Evolutionary conservation across 2,888 invertebrate genomes (phyloP).

Genomic region (Thumatha senex): DNA sequence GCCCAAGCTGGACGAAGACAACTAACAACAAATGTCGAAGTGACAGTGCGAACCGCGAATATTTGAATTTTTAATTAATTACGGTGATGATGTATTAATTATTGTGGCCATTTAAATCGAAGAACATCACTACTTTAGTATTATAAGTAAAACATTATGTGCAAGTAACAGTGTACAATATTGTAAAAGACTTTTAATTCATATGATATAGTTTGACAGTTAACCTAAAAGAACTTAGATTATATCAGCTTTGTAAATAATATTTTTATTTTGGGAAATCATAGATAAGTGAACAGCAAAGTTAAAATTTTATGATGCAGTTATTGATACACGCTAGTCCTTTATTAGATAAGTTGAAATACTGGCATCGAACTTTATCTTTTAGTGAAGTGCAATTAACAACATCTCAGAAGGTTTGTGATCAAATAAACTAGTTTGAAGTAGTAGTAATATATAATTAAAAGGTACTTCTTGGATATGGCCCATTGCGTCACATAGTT

Average conservation of each 20-base stretch:
- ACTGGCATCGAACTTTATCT: constrained; percentile 74
- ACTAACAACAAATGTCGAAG: constrained; percentile 16
- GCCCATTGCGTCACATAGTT: background rate
- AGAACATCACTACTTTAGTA: background rate
- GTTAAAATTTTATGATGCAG: constrained; percentile 58
- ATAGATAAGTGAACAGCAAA: constrained; percentile 5
- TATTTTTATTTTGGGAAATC: constrained; percentile 17
- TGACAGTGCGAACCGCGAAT: constrained; percentile 30
- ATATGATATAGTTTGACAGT: constrained; percentile 35
- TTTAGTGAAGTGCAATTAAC: constrained; percentile 82
- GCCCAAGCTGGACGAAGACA: too few relatives aligned
- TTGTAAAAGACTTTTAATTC: constrained; percentile 6
- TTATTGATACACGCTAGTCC: constrained; percentile 82
- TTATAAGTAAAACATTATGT: background rate
- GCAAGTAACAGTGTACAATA: constrained; percentile 1
- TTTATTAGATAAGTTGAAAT: constrained; percentile 79
- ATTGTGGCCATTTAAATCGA: background rate
- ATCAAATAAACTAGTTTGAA: background rate
- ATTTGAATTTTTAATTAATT: constrained; percentile 22
- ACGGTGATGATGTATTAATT: background rate
- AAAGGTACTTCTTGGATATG: too few relatives aligned
- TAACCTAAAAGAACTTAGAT: constrained; percentile 41
- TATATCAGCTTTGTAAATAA: constrained; percentile 46
- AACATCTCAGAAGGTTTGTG: constrained; percentile 87
- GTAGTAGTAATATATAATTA: too few relatives aligned